Evolutionary conservation across 2,113 vertebrate species (phyloP).

Genomic region (Gobiocypris rarus): DNA sequence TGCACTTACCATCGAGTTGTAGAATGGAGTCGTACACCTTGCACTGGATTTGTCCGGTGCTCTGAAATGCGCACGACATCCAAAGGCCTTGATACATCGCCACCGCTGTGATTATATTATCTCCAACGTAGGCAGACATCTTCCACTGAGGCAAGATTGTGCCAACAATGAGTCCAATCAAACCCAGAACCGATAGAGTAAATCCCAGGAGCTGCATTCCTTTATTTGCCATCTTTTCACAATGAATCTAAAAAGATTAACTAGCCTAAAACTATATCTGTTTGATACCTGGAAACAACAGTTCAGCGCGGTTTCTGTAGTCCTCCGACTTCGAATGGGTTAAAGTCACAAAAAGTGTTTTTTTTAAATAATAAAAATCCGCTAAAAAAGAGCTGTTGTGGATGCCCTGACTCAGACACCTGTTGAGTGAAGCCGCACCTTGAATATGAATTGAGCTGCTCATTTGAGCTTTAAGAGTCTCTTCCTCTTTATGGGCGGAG

Average conservation of each 20-base stretch:
- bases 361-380: neutral
- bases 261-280: neutral
- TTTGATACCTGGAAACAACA: neutral
- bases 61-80: constrained; percentile 88
- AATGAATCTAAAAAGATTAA: neutral
- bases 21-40: constrained; percentile 87
- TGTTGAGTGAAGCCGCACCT: constrained; percentile 70
- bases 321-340: neutral
- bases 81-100: constrained; percentile 87
- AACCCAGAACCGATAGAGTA: constrained; percentile 76
- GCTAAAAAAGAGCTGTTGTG: neutral
- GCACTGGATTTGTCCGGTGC: constrained; percentile 84
- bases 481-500: constrained; percentile 58
- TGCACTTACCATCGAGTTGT: constrained; percentile 78
- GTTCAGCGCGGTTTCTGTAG: neutral
- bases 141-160: constrained; percentile 89
- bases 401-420: constrained; percentile 57
- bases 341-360: neutral
- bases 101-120: constrained; percentile 87
- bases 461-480: constrained; percentile 70
- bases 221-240: constrained; percentile 80
- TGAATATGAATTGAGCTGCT: constrained; percentile 48
- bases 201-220: constrained; percentile 89
- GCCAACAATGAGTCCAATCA: constrained; percentile 78
- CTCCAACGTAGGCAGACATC: constrained; percentile 85